Base-by-base conservation (phyloP, 2,113 vertebrate species). In the Dolichotis patagonum region DNA sequence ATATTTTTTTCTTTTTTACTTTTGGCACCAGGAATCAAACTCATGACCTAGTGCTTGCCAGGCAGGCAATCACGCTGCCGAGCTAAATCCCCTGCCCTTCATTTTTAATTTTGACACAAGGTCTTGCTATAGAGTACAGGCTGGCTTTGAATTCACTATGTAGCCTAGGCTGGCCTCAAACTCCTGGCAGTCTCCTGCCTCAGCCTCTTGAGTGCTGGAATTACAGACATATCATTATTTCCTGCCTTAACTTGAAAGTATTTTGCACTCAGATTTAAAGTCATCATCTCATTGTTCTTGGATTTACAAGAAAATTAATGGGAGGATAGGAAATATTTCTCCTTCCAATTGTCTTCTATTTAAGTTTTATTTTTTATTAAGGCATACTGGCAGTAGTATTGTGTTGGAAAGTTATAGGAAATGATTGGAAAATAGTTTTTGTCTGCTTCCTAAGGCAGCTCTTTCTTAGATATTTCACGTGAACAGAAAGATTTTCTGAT, bases 401-500 rank as follows among this genome's bases (percentile, higher is more conserved):
- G 10, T 92, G 30, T 58, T 81, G 94, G n/a, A n/a, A 92, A 90
- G 58, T 24, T 69, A 16, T 69, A 41, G 52, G 26, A 77, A 94
- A 95, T 1, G 22, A 89, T 1, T 56, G 5, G 24, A n/a, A 88
- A 73, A 26, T 43, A 9, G 83, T 84, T 87, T 86, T 49, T 62
- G 20, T 82, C 71, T 91, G 28, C 80, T 85, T 91, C 5, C 35
- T 91, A 62, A 85, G 78, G 12, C 17, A 93, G 1, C 1, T 58
- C 35, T 94, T 93, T 88, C 22, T 52, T 88, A 93, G 88, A 63
- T 80, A 85, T 38, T 3, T 38, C 11, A 75, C 65, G 62, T 92
- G 81, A 63, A 60, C 20, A 65, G 38, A 63, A 95, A 82, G 38
- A 17, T 88, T 22, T 88, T 26, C 38, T 14, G 8, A 54, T 82